Evolutionary conservation across 1,140 invertebrate species (phyloP).

Genomic region (Penaeus japonicus): DNA sequence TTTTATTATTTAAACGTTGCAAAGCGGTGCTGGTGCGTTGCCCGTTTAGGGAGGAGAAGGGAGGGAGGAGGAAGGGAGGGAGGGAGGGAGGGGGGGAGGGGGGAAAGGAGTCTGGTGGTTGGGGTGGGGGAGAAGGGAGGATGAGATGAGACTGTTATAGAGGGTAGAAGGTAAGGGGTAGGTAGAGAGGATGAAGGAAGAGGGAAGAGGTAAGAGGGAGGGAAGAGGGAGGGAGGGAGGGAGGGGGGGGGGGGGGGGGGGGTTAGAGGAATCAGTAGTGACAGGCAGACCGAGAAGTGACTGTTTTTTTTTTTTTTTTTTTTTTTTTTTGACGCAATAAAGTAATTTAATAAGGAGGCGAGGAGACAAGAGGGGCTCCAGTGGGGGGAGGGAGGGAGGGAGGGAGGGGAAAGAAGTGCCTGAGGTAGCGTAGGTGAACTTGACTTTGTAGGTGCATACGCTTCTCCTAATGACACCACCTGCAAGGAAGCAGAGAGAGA

Average conservation of each 20-base stretch:
- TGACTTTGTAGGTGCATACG: neutral
- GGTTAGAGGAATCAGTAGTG: neutral
- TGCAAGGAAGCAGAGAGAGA: constrained; percentile 10
- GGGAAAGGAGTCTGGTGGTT: too few species aligned
- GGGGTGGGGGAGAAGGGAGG: too few species aligned
- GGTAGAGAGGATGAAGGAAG: too few species aligned
- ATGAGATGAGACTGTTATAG: too few species aligned
- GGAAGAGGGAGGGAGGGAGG: too few species aligned
- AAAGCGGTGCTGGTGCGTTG: neutral
- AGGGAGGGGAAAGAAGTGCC: neutral
- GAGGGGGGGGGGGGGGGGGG: neutral
- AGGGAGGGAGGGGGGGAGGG: neutral
- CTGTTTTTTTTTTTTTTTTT: neutral
- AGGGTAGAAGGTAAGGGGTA: too few species aligned
- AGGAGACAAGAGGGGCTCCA: constrained; percentile 42
- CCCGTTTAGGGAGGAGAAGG: too few species aligned
- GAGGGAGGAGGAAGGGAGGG: neutral
- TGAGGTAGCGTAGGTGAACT: neutral
- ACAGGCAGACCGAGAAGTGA: neutral
- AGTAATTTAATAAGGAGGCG: constrained; percentile 48
- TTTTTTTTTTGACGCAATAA: constrained; percentile 29
- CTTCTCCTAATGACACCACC: constrained; percentile 18
- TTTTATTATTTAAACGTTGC: neutral
- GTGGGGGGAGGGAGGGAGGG: neutral
- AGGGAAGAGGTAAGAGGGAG: neutral